Conservation (phyloP, 2,113 vertebrate genomes). For the Coturnix japonica region DNA sequence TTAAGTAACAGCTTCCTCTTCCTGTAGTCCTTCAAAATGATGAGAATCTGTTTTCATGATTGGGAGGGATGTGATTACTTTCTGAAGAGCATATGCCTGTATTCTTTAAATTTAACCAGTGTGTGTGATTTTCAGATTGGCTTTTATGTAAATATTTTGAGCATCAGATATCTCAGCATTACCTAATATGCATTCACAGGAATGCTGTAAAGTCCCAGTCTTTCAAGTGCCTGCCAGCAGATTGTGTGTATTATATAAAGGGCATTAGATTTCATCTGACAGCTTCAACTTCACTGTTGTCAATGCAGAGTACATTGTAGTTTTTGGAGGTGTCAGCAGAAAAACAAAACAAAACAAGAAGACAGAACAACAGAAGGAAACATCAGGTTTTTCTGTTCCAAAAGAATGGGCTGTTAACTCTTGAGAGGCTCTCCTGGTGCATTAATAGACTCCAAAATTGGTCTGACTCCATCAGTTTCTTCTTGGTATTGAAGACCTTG, state of each 20-base stretch:
- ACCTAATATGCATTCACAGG: neutral
- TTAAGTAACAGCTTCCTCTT: slow-evolving; percentile 55
- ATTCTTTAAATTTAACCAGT: slow-evolving; percentile 39
- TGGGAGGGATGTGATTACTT: slow-evolving; percentile 14
- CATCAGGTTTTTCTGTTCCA: neutral
- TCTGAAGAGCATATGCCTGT: neutral
- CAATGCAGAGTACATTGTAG: neutral
- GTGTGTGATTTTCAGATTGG: slow-evolving; percentile 19
- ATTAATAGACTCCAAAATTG: neutral
- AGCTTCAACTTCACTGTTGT: neutral
- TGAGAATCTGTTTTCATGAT: slow-evolving; percentile 28
- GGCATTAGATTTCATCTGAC: neutral
- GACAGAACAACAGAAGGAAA: neutral
- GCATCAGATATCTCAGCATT: neutral
- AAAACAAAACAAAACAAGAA: neutral
- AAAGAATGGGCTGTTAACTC: neutral
- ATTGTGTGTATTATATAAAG: neutral
- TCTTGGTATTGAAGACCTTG: neutral
- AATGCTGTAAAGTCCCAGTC: neutral
- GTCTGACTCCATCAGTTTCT: neutral
- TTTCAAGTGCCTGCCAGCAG: neutral
- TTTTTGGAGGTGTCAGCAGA: neutral
- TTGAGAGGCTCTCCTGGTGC: neutral
- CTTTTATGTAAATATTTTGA: slow-evolving; percentile 53
- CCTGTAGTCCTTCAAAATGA: slow-evolving; percentile 47